These are phyloP conservation scores for Cyclargus thomasi DNA, from an alignment of 1,140 invertebrate species.

Conservation along the genomic window DNA sequence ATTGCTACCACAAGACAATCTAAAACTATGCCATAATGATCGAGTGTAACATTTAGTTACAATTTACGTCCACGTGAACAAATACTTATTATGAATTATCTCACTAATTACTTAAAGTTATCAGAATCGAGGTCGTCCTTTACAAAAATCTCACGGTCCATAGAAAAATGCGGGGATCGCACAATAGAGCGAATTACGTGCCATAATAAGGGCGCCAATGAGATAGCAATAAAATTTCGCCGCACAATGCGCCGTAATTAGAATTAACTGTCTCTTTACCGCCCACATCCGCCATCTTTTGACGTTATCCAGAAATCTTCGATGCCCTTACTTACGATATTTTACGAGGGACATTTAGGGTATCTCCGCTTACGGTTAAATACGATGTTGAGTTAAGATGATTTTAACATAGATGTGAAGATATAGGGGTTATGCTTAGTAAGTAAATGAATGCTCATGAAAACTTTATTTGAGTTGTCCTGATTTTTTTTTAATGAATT, in stretches of 20 bases:
- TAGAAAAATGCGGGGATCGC: constrained; percentile 50
- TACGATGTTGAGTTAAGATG: no score
- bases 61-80: no score
- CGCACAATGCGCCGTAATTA: constrained; percentile 70
- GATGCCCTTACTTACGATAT: not conserved
- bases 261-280: constrained; percentile 72
- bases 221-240: constrained; percentile 72
- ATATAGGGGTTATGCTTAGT: no score
- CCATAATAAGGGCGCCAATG: constrained; percentile 66
- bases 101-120: constrained; percentile 18
- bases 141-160: constrained; percentile 61
- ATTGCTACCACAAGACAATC: no score
- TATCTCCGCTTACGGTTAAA: no score
- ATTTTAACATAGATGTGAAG: no score
- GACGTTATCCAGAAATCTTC: constrained; percentile 45
- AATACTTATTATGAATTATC: not conserved
- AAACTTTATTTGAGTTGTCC: no score
- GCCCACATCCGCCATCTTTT: constrained; percentile 59
- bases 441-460: no score
- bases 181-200: constrained; percentile 69
- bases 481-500: no score
- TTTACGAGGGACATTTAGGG: not conserved
- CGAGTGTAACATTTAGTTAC: no score
- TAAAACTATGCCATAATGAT: no score
- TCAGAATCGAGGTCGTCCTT: constrained; percentile 40